phyloP scores from a whole-genome alignment of 2,797 vertebrate species.

The Sardinella longiceps region DNA sequence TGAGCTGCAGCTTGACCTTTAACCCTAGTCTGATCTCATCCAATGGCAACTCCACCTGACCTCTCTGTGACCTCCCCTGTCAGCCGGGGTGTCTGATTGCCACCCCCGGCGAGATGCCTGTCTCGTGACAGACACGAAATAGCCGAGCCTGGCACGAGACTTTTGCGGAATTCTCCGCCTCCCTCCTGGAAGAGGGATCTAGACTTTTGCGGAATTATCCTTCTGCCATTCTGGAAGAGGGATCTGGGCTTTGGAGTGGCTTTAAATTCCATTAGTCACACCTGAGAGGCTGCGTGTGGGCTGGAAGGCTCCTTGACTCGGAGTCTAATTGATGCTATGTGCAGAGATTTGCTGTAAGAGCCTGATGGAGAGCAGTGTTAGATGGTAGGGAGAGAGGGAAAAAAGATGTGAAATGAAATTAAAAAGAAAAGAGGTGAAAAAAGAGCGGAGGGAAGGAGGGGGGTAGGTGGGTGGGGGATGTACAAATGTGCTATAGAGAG shows the following conservation, averaged over 20 bases:
- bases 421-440: background rate
- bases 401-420: background rate
- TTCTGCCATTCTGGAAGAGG: background rate
- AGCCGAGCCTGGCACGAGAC: background rate
- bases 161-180: constrained; percentile 20
- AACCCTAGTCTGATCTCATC: constrained; percentile 17
- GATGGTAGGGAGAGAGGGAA: background rate
- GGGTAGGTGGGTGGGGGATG: too few relatives aligned
- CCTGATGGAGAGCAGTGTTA: background rate
- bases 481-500: too few relatives aligned
- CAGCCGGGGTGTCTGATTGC: background rate
- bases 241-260: background rate
- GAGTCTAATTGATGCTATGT: constrained; percentile 46
- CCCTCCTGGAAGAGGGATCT: background rate
- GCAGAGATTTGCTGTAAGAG: background rate
- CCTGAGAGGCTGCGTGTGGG: constrained; percentile 27
- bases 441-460: background rate
- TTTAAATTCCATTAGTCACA: constrained; percentile 43
- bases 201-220: constrained; percentile 26
- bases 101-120: background rate
- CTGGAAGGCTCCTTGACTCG: constrained; percentile 1
- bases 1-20: constrained; percentile 23
- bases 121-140: background rate
- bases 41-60: background rate
- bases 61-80: background rate